Evolutionary conservation across 2,797 vertebrate species (phyloP), one percentile per base, ranked within the genome.

Genomic region (Myotis myotis): DNA sequence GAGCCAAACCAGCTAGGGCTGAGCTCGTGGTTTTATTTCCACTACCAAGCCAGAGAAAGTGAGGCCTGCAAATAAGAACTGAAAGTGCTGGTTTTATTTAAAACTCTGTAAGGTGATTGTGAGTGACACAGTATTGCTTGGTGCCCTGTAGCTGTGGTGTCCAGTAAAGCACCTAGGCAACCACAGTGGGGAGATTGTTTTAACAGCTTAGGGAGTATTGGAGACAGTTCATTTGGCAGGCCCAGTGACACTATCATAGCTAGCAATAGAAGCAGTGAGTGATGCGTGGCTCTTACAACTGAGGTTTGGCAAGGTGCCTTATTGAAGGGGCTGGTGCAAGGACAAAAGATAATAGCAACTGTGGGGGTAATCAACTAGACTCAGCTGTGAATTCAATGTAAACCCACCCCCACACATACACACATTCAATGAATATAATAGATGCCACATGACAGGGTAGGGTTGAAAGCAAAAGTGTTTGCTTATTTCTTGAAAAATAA

Each of bases 1-100:
- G 28, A 30, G 60, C 60, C 60, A 62, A 15, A 62, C 28, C 28
- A 62, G 60, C 60, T 6, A 62, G 60, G 60, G 60, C 81, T 70
- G 49, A 75, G 15, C 88, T 82, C 55, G 25, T 88, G 74, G 55
- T 86, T 97, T 94, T 82, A 85, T 74, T 91, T 88, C 55, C 55
- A 88, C 11, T 81, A 22, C 22, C 57, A 76, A 33, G 15, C 23
- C 53, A 87, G 33, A 79, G 66, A 83, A n/a, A 83, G 33, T 36
- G 7, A 84, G 11, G 13, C 47, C 36, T 78, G 36, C 4, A 41
- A 74, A 60, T 57, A 47, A 47, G 89, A 93, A 16, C 6, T 1
- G 10, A 22, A 80, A 64, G 64, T 70, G n/a, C 23, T 76, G 28
- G 75, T 64, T 64, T 90, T 71, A 38, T 55, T 80, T 87, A 80